Base-by-base conservation (phyloP, 1,140 invertebrate genomes). In the Globodera ellingtonae region DNA sequence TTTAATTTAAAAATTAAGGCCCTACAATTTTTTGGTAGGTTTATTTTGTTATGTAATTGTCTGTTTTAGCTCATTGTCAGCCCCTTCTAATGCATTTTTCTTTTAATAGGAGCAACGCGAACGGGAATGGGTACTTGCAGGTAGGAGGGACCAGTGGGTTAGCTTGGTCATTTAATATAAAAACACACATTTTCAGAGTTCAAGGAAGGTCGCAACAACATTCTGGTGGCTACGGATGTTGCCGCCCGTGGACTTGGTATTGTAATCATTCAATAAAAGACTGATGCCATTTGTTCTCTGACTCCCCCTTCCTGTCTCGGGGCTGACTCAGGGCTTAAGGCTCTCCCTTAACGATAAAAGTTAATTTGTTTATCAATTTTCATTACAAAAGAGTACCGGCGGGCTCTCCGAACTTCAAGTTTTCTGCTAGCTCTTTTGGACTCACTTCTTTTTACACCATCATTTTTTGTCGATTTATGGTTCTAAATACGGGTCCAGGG, bases 161-260 rank as follows among this genome's bases (percentile, higher is more conserved):
- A 96, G 21, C 96, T 97, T 3, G 95, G 96, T 2, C 98, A 98
- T 88, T 96, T 98, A 88, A 96, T 96, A 79, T 95, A 96, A 52
- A 98, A 98, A 92, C 96, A 94, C 0, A 0, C 0, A 0, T 94
- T 99, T 0, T 95, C 97, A 85, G 95, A 96, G 6, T 99, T 98
- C 90, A 91, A 95, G 70, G 92, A 92, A 71, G 93, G 93, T 13
- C 93, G 95, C 87, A 98, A 98, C 89, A 92, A 92, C 89, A 92
- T 93, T 15, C 84, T 99, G 50, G 96, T 99, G 0, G 97, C 97
- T 1, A 99, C 97, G 0, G 98, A 99, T 90, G 97, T 99, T 0
- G 98, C 97, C 1, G 98, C 96, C 3, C 99, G 99, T 92, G 98
- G 93, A 82, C 91, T 98, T 91, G 96, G 96, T 98, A 82, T 65